phyloP scores from a whole-genome alignment of 2,888 invertebrate species.

The Philereme vetulata region DNA sequence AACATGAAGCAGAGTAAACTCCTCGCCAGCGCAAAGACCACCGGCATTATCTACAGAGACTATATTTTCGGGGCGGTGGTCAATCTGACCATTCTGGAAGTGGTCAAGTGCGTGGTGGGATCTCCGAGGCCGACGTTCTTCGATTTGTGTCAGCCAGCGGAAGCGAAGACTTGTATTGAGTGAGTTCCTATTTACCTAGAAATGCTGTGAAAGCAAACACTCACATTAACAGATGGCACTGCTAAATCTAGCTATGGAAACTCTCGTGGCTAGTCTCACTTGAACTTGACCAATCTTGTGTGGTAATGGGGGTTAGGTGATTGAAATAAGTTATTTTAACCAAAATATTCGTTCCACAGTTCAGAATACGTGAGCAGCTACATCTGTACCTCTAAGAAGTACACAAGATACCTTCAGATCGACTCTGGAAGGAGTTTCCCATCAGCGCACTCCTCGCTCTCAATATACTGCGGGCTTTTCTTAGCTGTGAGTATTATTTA shows the following conservation, averaged over 20 bases:
- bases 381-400: constrained; percentile 85
- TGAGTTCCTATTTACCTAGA: constrained; percentile 42
- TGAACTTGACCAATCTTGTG: too few relatives aligned
- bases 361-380: constrained; percentile 85
- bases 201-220: too few relatives aligned
- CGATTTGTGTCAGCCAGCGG: constrained; percentile 88
- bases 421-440: constrained; percentile 89
- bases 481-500: constrained; percentile 78
- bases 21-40: constrained; percentile 63
- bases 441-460: constrained; percentile 89
- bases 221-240: too few relatives aligned
- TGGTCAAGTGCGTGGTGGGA: constrained; percentile 87
- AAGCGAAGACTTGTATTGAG: constrained; percentile 85
- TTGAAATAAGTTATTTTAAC: background rate
- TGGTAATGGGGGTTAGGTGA: too few relatives aligned
- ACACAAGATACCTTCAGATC: constrained; percentile 81
- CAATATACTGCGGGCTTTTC: constrained; percentile 87
- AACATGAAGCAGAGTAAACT: constrained; percentile 71
- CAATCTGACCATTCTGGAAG: constrained; percentile 85
- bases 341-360: constrained; percentile 43
- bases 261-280: too few relatives aligned
- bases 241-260: too few relatives aligned
- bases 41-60: constrained; percentile 83
- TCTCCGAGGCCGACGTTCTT: constrained; percentile 91
- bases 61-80: constrained; percentile 86